phyloP scores from a whole-genome alignment of 2,888 invertebrate genomes.

The Tethea ocularis region DNA sequence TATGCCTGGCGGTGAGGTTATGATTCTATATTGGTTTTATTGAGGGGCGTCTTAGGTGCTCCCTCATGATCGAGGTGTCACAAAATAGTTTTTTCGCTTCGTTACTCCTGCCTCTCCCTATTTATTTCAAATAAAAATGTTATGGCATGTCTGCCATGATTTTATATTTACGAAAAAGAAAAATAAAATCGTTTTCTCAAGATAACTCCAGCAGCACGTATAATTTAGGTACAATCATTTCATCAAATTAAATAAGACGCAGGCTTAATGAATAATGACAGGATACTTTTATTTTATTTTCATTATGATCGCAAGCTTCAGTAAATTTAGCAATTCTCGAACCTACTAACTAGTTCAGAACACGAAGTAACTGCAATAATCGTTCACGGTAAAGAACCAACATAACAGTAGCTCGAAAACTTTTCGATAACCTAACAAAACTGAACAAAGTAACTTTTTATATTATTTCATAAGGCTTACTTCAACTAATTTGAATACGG shows the following conservation, averaged over 20 bases:
- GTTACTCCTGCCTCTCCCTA: slow-evolving; percentile 47
- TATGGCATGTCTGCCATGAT: slow-evolving; percentile 14
- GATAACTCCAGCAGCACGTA: no score
- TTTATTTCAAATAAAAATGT: slow-evolving; percentile 34
- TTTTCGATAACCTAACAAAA: not conserved
- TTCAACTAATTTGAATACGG: slow-evolving; percentile 38
- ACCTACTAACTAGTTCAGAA: no score
- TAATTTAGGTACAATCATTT: not conserved
- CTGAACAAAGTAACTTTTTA: slow-evolving; percentile 4
- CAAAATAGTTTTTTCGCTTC: slow-evolving; percentile 69
- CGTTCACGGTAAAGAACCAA: not conserved
- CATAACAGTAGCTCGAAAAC: not conserved
- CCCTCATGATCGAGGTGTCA: slow-evolving; percentile 61
- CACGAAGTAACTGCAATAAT: not conserved
- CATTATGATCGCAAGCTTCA: no score
- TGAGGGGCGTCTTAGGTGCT: slow-evolving; percentile 55
- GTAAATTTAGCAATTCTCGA: no score
- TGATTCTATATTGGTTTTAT: slow-evolving; percentile 72
- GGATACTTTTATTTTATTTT: no score
- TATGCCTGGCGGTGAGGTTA: slow-evolving; percentile 34
- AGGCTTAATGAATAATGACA: no score
- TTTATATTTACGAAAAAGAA: slow-evolving; percentile 14
- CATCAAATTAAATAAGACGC: no score
- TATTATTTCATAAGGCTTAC: slow-evolving; percentile 18
- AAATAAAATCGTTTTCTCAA: not conserved